Percentiles rank a stretch among this genome's conserved stretches.
Conservation (phyloP, 35 echinoderm and acorn worm species). For the Patiria miniata region DNA sequence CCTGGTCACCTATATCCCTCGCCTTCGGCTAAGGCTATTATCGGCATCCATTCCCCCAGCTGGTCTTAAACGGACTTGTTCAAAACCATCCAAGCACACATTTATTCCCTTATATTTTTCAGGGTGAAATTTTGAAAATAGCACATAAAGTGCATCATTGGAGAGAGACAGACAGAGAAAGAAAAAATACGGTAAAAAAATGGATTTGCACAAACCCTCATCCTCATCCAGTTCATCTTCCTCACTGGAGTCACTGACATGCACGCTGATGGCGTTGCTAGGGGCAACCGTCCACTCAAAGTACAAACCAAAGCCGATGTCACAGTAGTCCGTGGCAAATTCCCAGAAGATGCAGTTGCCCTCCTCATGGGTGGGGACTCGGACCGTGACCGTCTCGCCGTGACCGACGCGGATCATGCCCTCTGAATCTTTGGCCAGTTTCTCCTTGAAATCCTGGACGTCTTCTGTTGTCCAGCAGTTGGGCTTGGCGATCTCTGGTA, state of each 20-base stretch:
- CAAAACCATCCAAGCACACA: too few species aligned
- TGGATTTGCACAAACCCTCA: constrained; percentile 62
- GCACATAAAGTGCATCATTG: too few species aligned
- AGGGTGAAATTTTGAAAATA: too few species aligned
- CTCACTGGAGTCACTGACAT: constrained; percentile 97
- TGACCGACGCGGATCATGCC: constrained; percentile 87
- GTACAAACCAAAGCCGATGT: constrained; percentile 97
- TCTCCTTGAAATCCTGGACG: constrained; percentile 85
- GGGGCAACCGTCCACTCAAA: constrained; percentile 96
- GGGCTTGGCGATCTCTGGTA: constrained; percentile 86
- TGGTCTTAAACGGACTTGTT: too few species aligned
- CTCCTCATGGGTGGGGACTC: constrained; percentile 97
- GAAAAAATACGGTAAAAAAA: neutral
- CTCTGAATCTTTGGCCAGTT: constrained; percentile 83
- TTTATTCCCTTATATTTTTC: too few species aligned
- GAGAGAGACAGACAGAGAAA: neutral
- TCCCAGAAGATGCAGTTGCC: constrained; percentile 97
- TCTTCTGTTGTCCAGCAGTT: constrained; percentile 89
- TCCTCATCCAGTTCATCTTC: constrained; percentile 88
- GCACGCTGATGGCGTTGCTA: constrained; percentile 92
- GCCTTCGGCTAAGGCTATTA: too few species aligned
- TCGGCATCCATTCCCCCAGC: too few species aligned
- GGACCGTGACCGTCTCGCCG: constrained; percentile 92
- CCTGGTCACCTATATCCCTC: too few species aligned
- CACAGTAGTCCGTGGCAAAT: constrained; percentile 97